Evolutionary conservation across 2,113 vertebrate species (phyloP), one percentile per base, ranked within the genome.

Genomic region (Bucco capensis): DNA sequence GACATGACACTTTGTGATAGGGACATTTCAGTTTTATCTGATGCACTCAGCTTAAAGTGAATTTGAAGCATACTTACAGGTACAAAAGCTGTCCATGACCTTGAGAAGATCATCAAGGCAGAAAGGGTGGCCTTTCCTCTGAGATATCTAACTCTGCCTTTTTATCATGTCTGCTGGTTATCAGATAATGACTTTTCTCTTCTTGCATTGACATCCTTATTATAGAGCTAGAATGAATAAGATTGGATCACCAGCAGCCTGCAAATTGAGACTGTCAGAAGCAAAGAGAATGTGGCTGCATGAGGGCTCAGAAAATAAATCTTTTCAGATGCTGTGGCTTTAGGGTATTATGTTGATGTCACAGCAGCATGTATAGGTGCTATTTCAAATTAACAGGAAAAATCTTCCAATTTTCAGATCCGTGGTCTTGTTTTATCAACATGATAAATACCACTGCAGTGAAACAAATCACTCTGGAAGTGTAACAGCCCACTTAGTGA

Each of bases 381-480:
- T 94, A 46, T 73, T 97, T 97, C 95, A 92, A 96, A 97, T 97
- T 93, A 97, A 75, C 95, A 93, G 85, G 75, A 91, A 96, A 94
- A 93, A 83, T 76, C 90, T 96, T 90, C 71, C 90, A 47, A 73
- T 96, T 96, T 96, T 94, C 85, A 89, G 88, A 86, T 22, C 46
- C 56, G 33, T 49, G 56, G 72, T 76, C 92, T n/a, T 76, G 30
- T 96, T 94, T 96, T 90, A 95, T 93, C 96, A 96, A 79, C 27
- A 81, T 94, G 96, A 97, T 94, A 91, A 96, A 97, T 91, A 82
- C 28, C 90, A 78, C 71, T 85, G 88, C 87, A 87, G 90, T 77
- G 83, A 96, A 92, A 86, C 82, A 92, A 93, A 96, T 91, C 78
- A 80, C 88, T 72, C 30, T 60, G 74, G 10, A 86, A 62, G 69